phyloP scores from a whole-genome alignment of 1,140 invertebrate genomes.

The Patella vulgata region DNA sequence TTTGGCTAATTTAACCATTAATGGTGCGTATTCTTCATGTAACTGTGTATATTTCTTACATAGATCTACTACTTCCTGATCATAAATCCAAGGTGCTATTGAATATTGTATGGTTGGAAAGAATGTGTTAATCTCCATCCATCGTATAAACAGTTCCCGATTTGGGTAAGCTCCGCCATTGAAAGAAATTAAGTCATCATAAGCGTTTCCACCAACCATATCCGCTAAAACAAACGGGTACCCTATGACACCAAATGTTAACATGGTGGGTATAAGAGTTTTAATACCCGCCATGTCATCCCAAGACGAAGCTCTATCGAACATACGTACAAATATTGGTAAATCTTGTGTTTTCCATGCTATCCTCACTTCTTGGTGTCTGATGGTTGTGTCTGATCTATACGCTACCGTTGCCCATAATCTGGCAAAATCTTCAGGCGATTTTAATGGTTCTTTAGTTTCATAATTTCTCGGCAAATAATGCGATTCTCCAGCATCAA shows the following conservation, averaged over 20 bases:
- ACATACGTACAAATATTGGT: constrained; percentile 87
- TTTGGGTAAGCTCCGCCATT: constrained; percentile 68
- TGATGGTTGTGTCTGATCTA: constrained; percentile 71
- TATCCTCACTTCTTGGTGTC: constrained; percentile 78
- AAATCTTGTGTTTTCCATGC: constrained; percentile 81
- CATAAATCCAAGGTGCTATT: constrained; percentile 87
- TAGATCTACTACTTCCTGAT: constrained; percentile 75
- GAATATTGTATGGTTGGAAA: constrained; percentile 91
- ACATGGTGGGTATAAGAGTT: constrained; percentile 81
- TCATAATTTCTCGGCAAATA: constrained; percentile 75
- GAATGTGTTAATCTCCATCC: constrained; percentile 87
- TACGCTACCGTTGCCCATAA: constrained; percentile 63
- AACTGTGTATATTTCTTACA: constrained; percentile 75
- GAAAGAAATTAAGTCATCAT: constrained; percentile 50
- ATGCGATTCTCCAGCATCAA: constrained; percentile 90
- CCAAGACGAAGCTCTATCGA: constrained; percentile 88
- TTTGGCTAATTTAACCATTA: constrained; percentile 38
- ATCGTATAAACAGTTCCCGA: constrained; percentile 86
- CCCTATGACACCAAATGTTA: constrained; percentile 85
- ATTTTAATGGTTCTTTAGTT: constrained; percentile 13
- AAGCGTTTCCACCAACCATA: constrained; percentile 92
- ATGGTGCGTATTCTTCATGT: constrained; percentile 72
- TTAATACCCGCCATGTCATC: constrained; percentile 81
- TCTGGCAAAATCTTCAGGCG: constrained; percentile 55
- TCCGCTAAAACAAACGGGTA: constrained; percentile 89